Evolutionary conservation across 2,797 vertebrate species (phyloP), one percentile per base, ranked within the genome.

Genomic region (Enteromius treurensis): DNA sequence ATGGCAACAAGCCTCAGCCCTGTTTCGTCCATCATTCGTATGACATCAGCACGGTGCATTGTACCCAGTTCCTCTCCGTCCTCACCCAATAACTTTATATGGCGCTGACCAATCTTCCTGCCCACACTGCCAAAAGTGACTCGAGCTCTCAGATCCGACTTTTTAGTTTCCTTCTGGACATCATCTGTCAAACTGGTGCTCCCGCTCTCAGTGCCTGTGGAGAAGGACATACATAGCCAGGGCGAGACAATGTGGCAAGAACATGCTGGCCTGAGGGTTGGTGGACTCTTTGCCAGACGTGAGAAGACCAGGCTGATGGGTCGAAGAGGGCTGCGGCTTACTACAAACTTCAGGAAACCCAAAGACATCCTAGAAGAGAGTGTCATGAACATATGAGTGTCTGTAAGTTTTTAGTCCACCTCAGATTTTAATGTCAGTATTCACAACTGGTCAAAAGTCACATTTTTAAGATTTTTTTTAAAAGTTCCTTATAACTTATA

Each of bases 1-100:
- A 96, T 86, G 3, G 92, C 87, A 83, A 99, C 97, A 71, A 99
- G 86, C 60, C 95, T 96, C 71, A 99, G 91, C 19, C 90, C 90
- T 0, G 79, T 89, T 45, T 96, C 71, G 0, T 97, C 94, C 96
- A 98, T 95, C 32, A 97, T 89, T 58, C 76, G 91, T 81, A 99
- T 90, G 14, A 92, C 97, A 0, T 96, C 90, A 0, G 90, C 92
- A 1, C 96, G 95, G 79, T 96, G 97, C 95, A 97, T 93, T 19
- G 84, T 80, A 74, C 98, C 98, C 89, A 97, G 81, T 51, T 96
- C 91, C 73, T 95, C 93, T 0, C 97, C 97, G 0, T 92, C 85
- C 74, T 95, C 93, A 3, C 91, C 92, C 6, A 98, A 90, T 37
- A 99, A 67, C 0, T 94, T 95, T 75, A 99, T 86, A 76, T 92